Percentiles rank a stretch among this genome's conserved stretches.
phyloP scores from a whole-genome alignment of 2,797 vertebrate species.

The Tokudaia muenninki region DNA sequence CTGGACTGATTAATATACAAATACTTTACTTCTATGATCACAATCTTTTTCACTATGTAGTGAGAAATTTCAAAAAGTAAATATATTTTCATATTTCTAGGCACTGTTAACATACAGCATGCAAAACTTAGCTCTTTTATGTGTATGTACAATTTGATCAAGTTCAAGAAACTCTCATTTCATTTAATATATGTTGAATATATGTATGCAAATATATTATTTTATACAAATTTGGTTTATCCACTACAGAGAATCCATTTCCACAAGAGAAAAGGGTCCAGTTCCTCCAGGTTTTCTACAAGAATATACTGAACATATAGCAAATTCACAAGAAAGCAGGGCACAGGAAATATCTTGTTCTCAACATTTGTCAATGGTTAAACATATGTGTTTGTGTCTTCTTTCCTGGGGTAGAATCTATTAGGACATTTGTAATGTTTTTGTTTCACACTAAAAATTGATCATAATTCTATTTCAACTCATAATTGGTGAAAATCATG shows the following conservation, averaged over 20 bases:
- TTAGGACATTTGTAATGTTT: not conserved
- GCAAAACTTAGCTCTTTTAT: not conserved
- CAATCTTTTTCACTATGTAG: not conserved
- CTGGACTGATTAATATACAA: not conserved
- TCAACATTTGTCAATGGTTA: not conserved
- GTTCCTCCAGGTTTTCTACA: not conserved
- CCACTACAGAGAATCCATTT: not conserved
- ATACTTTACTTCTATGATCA: not conserved
- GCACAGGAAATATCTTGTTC: not conserved
- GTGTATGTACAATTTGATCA: not conserved
- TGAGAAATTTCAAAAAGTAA: conserved; percentile 6
- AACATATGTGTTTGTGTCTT: conserved; percentile 6
- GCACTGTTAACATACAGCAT: not conserved
- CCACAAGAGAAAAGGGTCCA: not conserved
- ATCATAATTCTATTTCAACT: conserved; percentile 50
- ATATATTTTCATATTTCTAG: not conserved
- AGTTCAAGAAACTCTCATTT: not conserved
- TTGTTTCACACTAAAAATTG: not conserved
- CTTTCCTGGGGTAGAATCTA: not conserved
- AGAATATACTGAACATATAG: not conserved
- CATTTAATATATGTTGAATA: not conserved
- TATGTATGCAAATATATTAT: not conserved
- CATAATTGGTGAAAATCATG: conserved; percentile 60
- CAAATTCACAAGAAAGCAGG: not conserved
- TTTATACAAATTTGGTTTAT: not conserved